phyloP scores from a whole-genome alignment of 2,888 invertebrate species.

The Pollenia angustigena region DNA sequence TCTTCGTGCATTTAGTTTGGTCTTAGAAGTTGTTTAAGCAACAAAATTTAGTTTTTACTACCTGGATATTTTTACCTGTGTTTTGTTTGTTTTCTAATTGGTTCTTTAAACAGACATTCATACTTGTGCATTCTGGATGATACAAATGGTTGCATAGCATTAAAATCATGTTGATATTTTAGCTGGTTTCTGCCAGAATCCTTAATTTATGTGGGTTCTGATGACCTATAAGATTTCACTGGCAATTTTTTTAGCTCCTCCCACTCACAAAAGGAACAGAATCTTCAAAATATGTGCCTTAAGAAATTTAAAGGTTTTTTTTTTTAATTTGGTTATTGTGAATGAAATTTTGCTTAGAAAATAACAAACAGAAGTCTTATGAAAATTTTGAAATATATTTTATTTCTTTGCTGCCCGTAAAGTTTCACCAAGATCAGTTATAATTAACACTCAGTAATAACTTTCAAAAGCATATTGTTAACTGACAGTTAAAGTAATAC shows the following conservation, averaged over 20 bases:
- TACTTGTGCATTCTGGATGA: constrained; percentile 4
- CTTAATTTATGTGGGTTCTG: constrained; percentile 32
- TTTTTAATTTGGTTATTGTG: background rate
- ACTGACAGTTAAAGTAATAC: too few species aligned
- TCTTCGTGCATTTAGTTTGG: constrained; percentile 22
- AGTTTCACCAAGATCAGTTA: too few species aligned
- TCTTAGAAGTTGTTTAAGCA: constrained; percentile 41
- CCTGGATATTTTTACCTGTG: constrained; percentile 56
- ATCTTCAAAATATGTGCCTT: background rate
- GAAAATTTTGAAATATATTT: too few species aligned
- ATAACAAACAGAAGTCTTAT: too few species aligned
- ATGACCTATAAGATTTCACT: constrained; percentile 34
- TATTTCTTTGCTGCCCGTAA: fast-evolving
- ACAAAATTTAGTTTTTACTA: constrained; percentile 26
- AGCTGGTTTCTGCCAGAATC: constrained; percentile 13
- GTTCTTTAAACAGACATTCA: constrained; percentile 48
- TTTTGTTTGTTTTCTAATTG: constrained; percentile 58
- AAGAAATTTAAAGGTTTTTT: background rate
- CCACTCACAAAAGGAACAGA: constrained; percentile 16
- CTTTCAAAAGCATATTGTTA: too few species aligned
- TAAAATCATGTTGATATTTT: constrained; percentile 11
- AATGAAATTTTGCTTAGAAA: background rate
- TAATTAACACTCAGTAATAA: too few species aligned
- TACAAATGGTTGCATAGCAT: background rate
- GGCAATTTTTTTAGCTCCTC: constrained; percentile 46